These are phyloP conservation scores for Collichthys lucidus DNA, from an alignment of 2,113 vertebrate species.

Conservation along the genomic window DNA sequence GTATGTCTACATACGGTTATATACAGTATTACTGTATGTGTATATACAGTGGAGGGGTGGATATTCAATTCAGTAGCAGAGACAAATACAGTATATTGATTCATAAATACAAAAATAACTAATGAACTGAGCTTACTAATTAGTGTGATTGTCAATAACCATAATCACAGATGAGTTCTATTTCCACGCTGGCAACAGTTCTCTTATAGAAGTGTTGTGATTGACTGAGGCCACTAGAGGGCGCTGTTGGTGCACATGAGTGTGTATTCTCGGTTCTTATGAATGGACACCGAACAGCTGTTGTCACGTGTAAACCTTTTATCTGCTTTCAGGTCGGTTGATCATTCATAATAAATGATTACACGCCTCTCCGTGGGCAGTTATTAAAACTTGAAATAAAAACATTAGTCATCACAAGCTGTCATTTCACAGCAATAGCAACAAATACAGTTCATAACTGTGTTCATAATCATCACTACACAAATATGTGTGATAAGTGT, in stretches of 20 bases:
- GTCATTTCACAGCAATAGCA: background rate
- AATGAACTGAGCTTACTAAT: background rate
- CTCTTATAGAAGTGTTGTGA: background rate
- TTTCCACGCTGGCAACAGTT: no score
- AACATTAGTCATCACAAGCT: background rate
- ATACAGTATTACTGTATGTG: no score
- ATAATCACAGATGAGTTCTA: no score
- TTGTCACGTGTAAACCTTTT: background rate
- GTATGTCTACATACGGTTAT: no score
- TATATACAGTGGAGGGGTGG: no score
- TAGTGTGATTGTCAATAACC: background rate
- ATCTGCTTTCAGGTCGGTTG: background rate
- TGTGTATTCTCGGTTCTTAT: background rate
- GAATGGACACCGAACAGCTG: background rate
- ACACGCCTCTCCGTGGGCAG: background rate
- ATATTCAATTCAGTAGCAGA: no score
- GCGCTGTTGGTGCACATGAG: background rate
- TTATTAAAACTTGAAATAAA: background rate
- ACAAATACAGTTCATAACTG: background rate
- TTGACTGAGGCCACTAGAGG: conserved; percentile 5
- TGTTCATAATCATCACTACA: background rate
- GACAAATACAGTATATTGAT: background rate
- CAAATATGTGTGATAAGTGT: no score
- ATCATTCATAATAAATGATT: background rate
- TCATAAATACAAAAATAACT: background rate